Evolutionary conservation across 53 echinoderm and acorn worm genomes (phyloP).

Genomic region (Paelopatides confundens): DNA sequence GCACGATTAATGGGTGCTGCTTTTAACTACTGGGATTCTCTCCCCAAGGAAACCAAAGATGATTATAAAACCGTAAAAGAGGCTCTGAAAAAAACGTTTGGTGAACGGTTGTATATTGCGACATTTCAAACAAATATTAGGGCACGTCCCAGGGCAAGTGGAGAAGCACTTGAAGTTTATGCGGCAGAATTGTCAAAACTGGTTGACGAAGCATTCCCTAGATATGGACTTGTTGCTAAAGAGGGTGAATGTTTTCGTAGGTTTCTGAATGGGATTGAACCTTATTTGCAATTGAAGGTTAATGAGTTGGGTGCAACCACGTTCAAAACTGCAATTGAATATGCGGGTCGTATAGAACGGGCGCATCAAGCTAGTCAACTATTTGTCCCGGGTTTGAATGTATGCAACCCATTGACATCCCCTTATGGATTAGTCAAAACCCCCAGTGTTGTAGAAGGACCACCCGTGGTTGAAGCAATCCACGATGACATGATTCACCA

Average conservation of each 20-base stretch:
- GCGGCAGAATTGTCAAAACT: not conserved
- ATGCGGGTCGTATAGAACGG: not conserved
- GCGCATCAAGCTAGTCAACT: not conserved
- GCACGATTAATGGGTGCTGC: not conserved
- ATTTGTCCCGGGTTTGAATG: too few relatives aligned
- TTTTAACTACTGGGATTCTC: not conserved
- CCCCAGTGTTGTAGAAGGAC: too few relatives aligned
- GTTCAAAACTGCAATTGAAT: not conserved
- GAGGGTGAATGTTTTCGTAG: not conserved
- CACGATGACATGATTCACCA: too few relatives aligned
- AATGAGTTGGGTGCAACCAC: not conserved
- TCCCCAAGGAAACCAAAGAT: not conserved
- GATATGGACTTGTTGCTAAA: not conserved
- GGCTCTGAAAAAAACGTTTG: not conserved
- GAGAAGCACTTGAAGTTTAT: not conserved
- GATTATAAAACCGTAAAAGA: not conserved
- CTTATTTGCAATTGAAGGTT: not conserved
- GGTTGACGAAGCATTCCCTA: not conserved
- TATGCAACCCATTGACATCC: too few relatives aligned
- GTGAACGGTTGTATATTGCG: not conserved
- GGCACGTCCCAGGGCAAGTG: not conserved
- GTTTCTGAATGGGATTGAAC: not conserved
- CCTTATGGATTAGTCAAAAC: too few relatives aligned
- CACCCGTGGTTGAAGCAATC: too few relatives aligned
- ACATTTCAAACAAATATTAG: not conserved